Conservation (phyloP, 2,888 invertebrate genomes). For the Pollenia labialis region DNA sequence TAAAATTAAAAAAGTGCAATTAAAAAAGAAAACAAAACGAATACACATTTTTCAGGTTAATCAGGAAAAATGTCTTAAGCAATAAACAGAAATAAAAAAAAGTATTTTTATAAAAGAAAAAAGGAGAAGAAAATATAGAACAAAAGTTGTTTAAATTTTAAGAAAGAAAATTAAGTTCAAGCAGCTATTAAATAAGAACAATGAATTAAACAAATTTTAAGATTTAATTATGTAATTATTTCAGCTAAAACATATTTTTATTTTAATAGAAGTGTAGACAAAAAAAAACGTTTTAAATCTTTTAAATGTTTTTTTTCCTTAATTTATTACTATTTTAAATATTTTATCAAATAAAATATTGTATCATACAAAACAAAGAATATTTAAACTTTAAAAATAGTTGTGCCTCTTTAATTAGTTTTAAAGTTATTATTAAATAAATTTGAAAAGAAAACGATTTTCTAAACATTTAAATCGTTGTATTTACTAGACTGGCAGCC, state of each 20-base stretch:
- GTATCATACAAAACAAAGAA: neutral
- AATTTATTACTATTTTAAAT: slow-evolving; percentile 31
- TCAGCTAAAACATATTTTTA: neutral
- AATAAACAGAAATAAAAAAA: slow-evolving; percentile 11
- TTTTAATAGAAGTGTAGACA: neutral
- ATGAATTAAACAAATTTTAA: too few species aligned
- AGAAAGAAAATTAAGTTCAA: neutral
- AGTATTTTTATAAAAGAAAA: slow-evolving; percentile 44
- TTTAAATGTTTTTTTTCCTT: neutral
- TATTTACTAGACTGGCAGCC: slow-evolving; percentile 57
- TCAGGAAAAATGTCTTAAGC: slow-evolving; percentile 34
- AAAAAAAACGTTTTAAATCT: neutral
- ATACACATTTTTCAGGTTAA: slow-evolving; percentile 46
- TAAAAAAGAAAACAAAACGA: slow-evolving; percentile 24
- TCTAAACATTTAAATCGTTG: neutral
- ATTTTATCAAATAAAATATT: slow-evolving; percentile 52
- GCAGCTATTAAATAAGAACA: neutral
- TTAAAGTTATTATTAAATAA: slow-evolving; percentile 7
- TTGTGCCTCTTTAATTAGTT: slow-evolving; percentile 61
- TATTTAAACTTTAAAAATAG: slow-evolving; percentile 32
- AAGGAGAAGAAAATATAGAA: neutral
- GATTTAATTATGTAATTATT: too few species aligned
- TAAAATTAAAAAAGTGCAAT: slow-evolving; percentile 63
- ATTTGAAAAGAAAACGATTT: neutral
- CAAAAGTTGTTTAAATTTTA: neutral